Percentiles rank a stretch among this genome's conserved stretches.
Conservation (phyloP, 2,113 vertebrate species). For the Zosterops pallidus region DNA sequence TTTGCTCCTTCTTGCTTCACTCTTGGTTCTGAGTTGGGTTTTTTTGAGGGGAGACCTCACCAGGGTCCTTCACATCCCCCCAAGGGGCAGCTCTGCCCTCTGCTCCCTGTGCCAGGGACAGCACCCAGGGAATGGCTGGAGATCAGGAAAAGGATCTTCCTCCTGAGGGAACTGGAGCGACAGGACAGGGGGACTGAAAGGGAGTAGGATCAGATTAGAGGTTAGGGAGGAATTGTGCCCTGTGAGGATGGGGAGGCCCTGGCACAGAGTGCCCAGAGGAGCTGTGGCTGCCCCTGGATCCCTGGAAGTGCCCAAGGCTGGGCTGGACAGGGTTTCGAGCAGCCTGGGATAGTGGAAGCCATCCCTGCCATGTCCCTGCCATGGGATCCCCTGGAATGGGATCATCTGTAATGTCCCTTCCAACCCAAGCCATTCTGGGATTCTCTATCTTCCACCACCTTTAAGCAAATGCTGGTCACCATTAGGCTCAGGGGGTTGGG, state of each 20-base stretch:
- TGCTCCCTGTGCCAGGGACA: background rate
- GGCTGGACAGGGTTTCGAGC: background rate
- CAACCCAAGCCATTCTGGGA: background rate
- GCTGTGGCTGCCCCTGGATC: background rate
- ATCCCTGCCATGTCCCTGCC: background rate
- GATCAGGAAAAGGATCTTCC: background rate
- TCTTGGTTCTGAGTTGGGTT: background rate
- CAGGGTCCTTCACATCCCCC: rapidly evolving
- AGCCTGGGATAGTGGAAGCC: rapidly evolving
- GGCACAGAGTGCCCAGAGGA: background rate
- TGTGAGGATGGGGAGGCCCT: background rate
- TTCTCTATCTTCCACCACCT: background rate
- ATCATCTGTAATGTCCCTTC: background rate
- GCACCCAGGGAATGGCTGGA: background rate
- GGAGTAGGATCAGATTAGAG: background rate
- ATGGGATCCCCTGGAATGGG: background rate
- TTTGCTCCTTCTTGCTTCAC: background rate
- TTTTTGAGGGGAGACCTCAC: background rate
- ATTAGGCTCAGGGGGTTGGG: background rate
- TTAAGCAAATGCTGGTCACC: background rate
- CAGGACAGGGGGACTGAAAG: background rate
- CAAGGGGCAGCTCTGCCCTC: background rate
- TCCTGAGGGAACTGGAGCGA: background rate
- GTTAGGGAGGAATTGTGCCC: background rate
- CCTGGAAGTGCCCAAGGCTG: background rate